Base-by-base conservation (phyloP, 2,797 vertebrate genomes). In the Muscicapa striata region DNA sequence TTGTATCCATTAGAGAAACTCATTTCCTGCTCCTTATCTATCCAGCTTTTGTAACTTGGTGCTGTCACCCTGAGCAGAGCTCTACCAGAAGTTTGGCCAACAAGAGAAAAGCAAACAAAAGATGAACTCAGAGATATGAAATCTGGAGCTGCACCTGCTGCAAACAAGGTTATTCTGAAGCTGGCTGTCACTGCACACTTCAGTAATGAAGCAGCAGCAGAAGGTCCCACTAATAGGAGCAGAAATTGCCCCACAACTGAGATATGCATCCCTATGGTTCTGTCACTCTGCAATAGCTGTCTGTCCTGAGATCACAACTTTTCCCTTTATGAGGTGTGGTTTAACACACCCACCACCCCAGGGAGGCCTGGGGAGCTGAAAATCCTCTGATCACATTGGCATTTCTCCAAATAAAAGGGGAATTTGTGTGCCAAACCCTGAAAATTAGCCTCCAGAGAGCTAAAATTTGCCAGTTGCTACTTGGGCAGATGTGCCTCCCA, bases 91-190 rank as follows among this genome's bases (percentile, higher is more conserved):
- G 6, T 92, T 88, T 83, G 84, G 84, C 94, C 57, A 82, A 32
- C 74, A 83, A 92, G 59, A 78, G 51, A 84, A 87, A 86, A 87
- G 51, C 61, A 90, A 93, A 92, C 41, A 68, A 67, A 72, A 95
- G 63, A 76, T 92, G 63, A 76, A 95, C 64, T 51, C 1, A 0
- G 57, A 89, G 86, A 89, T 87, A 90, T 1, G 36, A 92, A 90
- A 80, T 84, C 54, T 90, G 78, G 75, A 90, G 41, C 75, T 90
- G 80, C 72, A 89, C 36, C 64, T 82, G 84, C 66, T 83, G 61
- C 64, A 87, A 36, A 75, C 41, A 81, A 91, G 24, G 36, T 76
- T 87, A 48, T 86, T 64, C 79, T 88, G 70, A 90, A 82, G 59
- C 54, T 75, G 51, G 14, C 8, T 8, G 4, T 52, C 29, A 48